phyloP scores from a whole-genome alignment of 1,140 invertebrate genomes.

The Dreissena rostriformis region DNA sequence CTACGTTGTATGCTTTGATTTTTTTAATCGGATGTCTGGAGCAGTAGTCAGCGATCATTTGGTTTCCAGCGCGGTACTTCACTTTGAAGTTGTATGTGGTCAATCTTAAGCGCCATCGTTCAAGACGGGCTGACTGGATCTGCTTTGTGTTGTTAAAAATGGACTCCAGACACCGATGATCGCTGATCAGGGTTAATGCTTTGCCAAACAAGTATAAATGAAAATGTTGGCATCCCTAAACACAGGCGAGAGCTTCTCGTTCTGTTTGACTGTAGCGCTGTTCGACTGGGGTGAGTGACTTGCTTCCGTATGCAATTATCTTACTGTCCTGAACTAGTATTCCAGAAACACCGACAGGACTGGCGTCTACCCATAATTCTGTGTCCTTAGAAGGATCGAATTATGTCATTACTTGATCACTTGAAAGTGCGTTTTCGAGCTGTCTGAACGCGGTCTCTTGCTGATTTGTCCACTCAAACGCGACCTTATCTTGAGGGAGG shows the following conservation, averaged over 20 bases:
- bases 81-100: constrained; percentile 48
- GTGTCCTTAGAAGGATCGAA: constrained; percentile 57
- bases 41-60: constrained; percentile 41
- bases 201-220: constrained; percentile 77
- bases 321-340: constrained; percentile 50
- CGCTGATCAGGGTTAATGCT: constrained; percentile 73
- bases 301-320: constrained; percentile 51
- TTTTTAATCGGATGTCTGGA: constrained; percentile 12
- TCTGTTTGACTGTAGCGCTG: constrained; percentile 80
- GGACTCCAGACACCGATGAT: constrained; percentile 69
- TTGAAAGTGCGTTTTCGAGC: constrained; percentile 29
- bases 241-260: constrained; percentile 79
- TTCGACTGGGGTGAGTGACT: constrained; percentile 60
- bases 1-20: no score
- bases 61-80: constrained; percentile 43
- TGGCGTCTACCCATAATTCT: constrained; percentile 60
- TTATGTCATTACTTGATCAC: constrained; percentile 56
- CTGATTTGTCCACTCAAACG: constrained; percentile 32
- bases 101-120: constrained; percentile 55
- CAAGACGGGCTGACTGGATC: constrained; percentile 46
- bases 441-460: constrained; percentile 40
- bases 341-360: constrained; percentile 21
- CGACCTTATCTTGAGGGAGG: not conserved
- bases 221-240: constrained; percentile 79
- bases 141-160: constrained; percentile 62